A percentile compares a stretch with the other conserved stretches of the same genome.
These are phyloP conservation scores for Scytalopus superciliaris DNA, from an alignment of 2,113 vertebrate genomes.

Conservation along the genomic window DNA sequence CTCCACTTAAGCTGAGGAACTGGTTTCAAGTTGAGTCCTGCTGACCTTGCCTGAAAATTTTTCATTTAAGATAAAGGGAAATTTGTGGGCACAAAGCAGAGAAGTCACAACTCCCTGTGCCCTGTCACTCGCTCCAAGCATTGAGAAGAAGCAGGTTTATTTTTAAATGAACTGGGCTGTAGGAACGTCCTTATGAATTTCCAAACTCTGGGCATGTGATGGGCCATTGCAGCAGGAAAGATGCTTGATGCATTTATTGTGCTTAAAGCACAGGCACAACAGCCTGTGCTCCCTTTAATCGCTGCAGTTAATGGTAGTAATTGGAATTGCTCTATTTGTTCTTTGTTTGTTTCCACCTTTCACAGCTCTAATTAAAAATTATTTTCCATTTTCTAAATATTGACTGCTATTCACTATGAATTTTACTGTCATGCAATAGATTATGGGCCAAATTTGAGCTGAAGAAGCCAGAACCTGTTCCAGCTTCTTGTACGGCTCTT, in stretches of 20 bases:
- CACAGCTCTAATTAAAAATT: neutral
- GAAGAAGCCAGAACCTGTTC: neutral
- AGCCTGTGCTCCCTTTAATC: neutral
- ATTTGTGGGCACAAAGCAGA: neutral
- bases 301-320: neutral
- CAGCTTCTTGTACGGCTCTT: neutral
- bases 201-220: neutral
- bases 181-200: neutral
- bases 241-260: neutral
- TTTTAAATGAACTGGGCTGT: neutral
- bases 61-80: neutral
- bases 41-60: neutral
- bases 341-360: neutral
- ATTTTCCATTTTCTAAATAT: neutral
- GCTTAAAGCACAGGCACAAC: neutral
- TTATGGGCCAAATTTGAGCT: neutral
- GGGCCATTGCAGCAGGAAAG: neutral
- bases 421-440: neutral
- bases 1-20: conserved; percentile 10
- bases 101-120: neutral
- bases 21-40: conserved; percentile 13
- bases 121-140: neutral
- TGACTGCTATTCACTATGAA: neutral
- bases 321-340: neutral
- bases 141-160: neutral